phyloP scores from a whole-genome alignment of 1,140 invertebrate genomes.

The Drosophila sturtevanti region DNA sequence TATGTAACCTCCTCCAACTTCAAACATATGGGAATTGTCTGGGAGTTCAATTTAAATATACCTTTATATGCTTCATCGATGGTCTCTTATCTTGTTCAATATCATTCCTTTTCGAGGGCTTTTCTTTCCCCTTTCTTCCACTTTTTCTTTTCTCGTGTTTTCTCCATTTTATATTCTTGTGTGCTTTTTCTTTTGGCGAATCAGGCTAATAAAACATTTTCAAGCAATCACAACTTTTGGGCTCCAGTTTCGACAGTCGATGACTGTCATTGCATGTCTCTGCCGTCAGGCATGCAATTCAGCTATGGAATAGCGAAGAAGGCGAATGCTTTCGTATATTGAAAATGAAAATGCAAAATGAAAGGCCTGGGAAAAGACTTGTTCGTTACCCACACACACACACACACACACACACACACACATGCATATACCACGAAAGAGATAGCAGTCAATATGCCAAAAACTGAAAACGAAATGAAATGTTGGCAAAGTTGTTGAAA shows the following conservation, averaged over 20 bases:
- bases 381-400: slow-evolving; percentile 22
- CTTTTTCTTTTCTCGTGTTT: not conserved
- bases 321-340: not conserved
- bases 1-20: not conserved
- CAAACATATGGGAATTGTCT: not conserved
- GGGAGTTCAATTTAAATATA: not conserved
- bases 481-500: slow-evolving; percentile 79
- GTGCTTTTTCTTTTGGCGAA: slow-evolving; percentile 9
- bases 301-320: not conserved
- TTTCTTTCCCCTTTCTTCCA: not conserved
- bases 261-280: slow-evolving; percentile 73
- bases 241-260: slow-evolving; percentile 56
- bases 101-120: slow-evolving; percentile 28
- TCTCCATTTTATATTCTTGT: slow-evolving; percentile 8
- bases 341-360: slow-evolving; percentile 50
- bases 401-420: too few relatives aligned
- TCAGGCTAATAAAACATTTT: slow-evolving; percentile 76
- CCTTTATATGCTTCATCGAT: not conserved
- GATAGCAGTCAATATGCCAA: too few relatives aligned
- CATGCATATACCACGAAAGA: too few relatives aligned
- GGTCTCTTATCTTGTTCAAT: slow-evolving; percentile 31
- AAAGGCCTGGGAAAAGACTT: slow-evolving; percentile 34
- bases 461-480: slow-evolving; percentile 66
- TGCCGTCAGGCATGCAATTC: slow-evolving; percentile 41
- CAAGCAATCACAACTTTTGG: slow-evolving; percentile 72